A percentile compares a stretch with the other conserved stretches of the same genome.
phyloP scores from a whole-genome alignment of 2,888 invertebrate genomes.

The Acanthosepion esculentum region DNA sequence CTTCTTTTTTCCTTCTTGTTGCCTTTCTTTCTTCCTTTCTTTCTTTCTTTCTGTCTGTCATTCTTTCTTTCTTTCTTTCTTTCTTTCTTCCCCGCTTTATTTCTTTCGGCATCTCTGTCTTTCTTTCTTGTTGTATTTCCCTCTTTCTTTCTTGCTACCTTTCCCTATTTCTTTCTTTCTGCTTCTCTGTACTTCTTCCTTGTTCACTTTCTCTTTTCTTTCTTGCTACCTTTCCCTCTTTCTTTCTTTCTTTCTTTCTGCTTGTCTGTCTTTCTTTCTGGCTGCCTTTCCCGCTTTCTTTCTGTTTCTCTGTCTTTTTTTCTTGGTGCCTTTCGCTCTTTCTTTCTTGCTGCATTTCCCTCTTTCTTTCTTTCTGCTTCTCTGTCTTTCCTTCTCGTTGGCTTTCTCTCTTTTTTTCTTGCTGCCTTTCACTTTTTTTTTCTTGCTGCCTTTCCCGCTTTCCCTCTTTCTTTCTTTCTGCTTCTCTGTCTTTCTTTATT shows the following conservation, averaged over 20 bases:
- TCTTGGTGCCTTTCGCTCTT: background rate
- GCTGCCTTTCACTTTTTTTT: too few relatives aligned
- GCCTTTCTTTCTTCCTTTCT: too few relatives aligned
- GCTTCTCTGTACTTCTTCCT: background rate
- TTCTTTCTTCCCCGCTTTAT: too few relatives aligned
- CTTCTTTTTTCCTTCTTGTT: background rate
- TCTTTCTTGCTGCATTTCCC: background rate
- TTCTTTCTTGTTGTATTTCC: background rate
- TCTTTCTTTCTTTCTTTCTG: background rate
- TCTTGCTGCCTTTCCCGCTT: too few relatives aligned
- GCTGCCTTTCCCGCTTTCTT: background rate
- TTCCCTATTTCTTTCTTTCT: background rate
- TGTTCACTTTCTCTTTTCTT: background rate
- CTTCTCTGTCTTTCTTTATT: too few relatives aligned
- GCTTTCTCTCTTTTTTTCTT: too few relatives aligned
- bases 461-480: too few relatives aligned
- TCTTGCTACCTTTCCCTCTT: background rate
- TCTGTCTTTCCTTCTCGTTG: too few relatives aligned
- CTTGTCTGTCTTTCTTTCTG: background rate
- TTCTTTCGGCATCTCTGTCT: too few relatives aligned
- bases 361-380: background rate
- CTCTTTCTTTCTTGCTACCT: background rate
- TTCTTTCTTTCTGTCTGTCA: too few relatives aligned
- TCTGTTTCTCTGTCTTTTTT: background rate
- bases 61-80: too few relatives aligned